Percentiles rank a stretch among this genome's conserved stretches.
These are phyloP conservation scores for Drosophila neonasuta DNA, from an alignment of 2,888 invertebrate species.

Conservation along the genomic window DNA sequence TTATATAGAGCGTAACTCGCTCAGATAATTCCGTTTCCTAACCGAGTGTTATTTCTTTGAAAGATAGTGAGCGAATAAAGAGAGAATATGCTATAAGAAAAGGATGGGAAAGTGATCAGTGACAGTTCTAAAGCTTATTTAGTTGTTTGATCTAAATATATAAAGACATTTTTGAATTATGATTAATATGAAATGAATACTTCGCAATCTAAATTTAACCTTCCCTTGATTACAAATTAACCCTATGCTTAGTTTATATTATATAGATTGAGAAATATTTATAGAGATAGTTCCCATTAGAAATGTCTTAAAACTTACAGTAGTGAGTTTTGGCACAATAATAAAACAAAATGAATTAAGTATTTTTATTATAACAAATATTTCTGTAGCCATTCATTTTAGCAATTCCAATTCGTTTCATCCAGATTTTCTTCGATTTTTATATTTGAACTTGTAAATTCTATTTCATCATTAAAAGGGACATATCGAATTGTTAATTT, in stretches of 20 bases:
- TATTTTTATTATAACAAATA: not conserved
- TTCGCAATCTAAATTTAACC: not conserved
- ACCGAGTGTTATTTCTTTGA: not conserved
- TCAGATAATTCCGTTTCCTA: slow-evolving; percentile 42
- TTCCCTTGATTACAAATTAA: not conserved
- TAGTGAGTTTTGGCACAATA: too few relatives aligned
- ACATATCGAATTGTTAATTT: not conserved
- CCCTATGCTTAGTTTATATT: not conserved
- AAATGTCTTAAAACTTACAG: too few relatives aligned
- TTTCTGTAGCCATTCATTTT: too few relatives aligned
- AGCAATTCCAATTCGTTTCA: too few relatives aligned
- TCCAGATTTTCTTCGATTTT: too few relatives aligned
- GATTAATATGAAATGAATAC: slow-evolving; percentile 6
- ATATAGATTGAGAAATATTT: not conserved
- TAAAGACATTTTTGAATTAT: slow-evolving; percentile 3
- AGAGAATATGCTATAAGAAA: not conserved
- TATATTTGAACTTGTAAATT: too few relatives aligned
- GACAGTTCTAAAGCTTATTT: slow-evolving; percentile 10
- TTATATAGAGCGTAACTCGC: slow-evolving; percentile 41
- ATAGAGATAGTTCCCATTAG: not conserved
- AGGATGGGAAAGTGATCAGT: not conserved
- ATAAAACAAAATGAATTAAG: not conserved
- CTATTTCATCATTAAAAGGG: not conserved
- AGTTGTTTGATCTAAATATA: slow-evolving; percentile 14
- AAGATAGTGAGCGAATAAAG: not conserved